These are phyloP conservation scores for Trematomus loennbergii DNA, from an alignment of 2,113 vertebrate genomes.

Conservation along the genomic window DNA sequence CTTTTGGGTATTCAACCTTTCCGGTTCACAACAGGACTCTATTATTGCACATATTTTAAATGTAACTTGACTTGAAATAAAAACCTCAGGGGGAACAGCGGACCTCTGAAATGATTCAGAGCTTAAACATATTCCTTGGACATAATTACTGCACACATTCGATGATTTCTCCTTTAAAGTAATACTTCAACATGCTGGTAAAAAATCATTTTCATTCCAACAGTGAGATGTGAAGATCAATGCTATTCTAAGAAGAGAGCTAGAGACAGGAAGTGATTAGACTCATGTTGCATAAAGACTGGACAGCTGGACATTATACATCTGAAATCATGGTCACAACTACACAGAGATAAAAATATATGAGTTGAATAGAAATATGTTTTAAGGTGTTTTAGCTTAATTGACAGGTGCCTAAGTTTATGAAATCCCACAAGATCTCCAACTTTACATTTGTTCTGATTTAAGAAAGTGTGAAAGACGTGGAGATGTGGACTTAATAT, in stretches of 20 bases:
- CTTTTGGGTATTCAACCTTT: too few relatives aligned
- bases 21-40: too few relatives aligned
- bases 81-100: neutral
- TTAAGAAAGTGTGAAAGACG: neutral
- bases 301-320: too few relatives aligned
- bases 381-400: neutral
- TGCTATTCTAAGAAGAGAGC: neutral
- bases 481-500: neutral
- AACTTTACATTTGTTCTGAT: neutral
- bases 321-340: neutral
- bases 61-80: too few relatives aligned
- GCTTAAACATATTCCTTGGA: neutral
- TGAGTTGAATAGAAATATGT: too few relatives aligned
- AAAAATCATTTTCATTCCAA: neutral
- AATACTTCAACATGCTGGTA: neutral
- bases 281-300: neutral
- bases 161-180: neutral
- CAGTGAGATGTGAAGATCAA: neutral
- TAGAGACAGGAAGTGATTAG: neutral
- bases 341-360: neutral
- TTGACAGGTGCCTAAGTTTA: neutral
- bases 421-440: neutral
- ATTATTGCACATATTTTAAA: too few relatives aligned
- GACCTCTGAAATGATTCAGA: neutral
- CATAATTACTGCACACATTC: neutral